A percentile compares a stretch with the other conserved stretches of the same genome.
phyloP scores from a whole-genome alignment of 2,888 invertebrate species.

The Cheilosia soror region DNA sequence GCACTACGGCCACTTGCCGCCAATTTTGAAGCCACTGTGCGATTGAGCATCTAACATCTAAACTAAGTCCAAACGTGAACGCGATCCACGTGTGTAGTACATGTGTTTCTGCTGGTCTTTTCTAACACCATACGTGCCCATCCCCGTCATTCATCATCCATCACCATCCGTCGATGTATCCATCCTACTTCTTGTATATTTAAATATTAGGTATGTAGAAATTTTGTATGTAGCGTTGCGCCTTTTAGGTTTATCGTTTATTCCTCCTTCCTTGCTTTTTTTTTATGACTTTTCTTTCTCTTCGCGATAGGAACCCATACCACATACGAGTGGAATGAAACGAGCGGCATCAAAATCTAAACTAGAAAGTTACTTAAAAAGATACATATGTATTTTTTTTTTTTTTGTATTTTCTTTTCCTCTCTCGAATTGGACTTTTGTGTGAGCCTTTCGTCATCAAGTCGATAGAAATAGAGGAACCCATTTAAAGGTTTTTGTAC shows the following conservation, averaged over 20 bases:
- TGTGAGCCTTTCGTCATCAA: conserved; percentile 60
- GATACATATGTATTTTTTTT: conserved; percentile 23
- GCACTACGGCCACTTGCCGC: background rate
- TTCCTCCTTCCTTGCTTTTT: conserved; percentile 45
- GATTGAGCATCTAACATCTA: too few species aligned
- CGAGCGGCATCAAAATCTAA: conserved; percentile 24
- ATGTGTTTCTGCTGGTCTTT: conserved; percentile 37
- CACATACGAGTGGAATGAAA: conserved; percentile 10
- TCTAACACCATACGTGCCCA: conserved; percentile 15
- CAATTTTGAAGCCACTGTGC: conserved; percentile 24
- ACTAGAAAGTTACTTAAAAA: conserved; percentile 60
- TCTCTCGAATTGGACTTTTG: conserved; percentile 47
- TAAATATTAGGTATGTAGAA: conserved; percentile 19
- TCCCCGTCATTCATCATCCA: conserved; percentile 40
- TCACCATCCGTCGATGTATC: conserved; percentile 30
- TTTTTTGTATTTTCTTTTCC: background rate
- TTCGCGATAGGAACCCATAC: background rate
- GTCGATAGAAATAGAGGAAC: conserved; percentile 33
- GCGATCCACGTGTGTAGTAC: background rate
- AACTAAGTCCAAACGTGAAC: background rate
- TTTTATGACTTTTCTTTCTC: conserved; percentile 1
- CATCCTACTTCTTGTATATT: conserved; percentile 25
- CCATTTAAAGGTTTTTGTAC: conserved; percentile 53
- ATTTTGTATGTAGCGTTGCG: conserved; percentile 8
- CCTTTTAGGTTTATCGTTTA: conserved; percentile 39